Percentiles rank a stretch among this genome's conserved stretches.
These are phyloP conservation scores for Eumacrocentrus americanus DNA, from an alignment of 2,888 invertebrate species.

Conservation along the genomic window DNA sequence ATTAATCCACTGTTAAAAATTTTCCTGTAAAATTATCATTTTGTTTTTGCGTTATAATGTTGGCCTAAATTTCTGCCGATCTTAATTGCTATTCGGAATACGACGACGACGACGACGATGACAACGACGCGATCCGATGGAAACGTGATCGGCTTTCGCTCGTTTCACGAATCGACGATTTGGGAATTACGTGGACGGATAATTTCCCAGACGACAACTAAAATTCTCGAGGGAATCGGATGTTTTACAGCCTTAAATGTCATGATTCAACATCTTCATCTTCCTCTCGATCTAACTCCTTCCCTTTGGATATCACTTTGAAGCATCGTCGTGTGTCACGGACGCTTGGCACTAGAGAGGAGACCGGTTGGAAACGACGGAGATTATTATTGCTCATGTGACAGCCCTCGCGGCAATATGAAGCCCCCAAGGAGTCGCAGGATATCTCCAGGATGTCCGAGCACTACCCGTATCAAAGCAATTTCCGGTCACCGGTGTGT, in stretches of 20 bases:
- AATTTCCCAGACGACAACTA: conserved; percentile 8
- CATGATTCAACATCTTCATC: background rate
- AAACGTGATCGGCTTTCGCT: conserved; percentile 27
- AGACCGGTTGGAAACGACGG: conserved; percentile 12
- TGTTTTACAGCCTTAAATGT: background rate
- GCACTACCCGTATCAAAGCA: conserved; percentile 23
- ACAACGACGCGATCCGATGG: conserved; percentile 23
- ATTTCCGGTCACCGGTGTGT: conserved; percentile 27
- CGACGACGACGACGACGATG: conserved; percentile 14
- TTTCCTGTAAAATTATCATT: too few relatives aligned
- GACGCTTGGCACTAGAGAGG: too few relatives aligned
- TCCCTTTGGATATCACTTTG: conserved; percentile 20
- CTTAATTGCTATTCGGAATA: too few relatives aligned
- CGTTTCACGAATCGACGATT: conserved; percentile 29
- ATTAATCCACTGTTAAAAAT: too few relatives aligned
- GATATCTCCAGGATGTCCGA: conserved; percentile 22
- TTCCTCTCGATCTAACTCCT: background rate
- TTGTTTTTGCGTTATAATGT: too few relatives aligned
- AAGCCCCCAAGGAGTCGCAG: conserved; percentile 20
- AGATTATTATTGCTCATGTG: conserved; percentile 29
- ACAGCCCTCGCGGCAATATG: conserved; percentile 24
- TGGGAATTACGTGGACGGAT: conserved; percentile 19
- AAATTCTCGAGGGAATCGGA: background rate
- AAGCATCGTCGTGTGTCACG: too few relatives aligned
- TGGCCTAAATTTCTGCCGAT: too few relatives aligned